Evolutionary conservation across 2,888 invertebrate species (phyloP), one percentile per base, ranked within the genome.

Genomic region (Ypsolopha scabrella): DNA sequence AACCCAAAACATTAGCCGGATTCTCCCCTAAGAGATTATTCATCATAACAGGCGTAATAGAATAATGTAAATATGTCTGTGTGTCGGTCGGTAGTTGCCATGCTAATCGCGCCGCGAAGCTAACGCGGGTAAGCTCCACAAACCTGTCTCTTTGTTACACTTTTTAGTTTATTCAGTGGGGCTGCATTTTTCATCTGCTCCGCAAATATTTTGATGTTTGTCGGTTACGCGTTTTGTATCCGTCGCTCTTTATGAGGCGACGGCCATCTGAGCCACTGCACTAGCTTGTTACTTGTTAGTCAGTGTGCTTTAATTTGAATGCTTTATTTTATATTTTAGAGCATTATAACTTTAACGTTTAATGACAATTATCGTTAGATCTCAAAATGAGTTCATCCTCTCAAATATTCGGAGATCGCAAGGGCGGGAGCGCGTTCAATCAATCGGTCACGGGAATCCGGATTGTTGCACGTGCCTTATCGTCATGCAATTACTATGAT

Each of bases 191-290:
- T 81, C 76, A 83, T 78, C 59, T 66, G 66, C 66, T 75, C 64
- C 59, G 79, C 76, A 83, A 85, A 85, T 83, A 83, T 85, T 85
- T 71, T 83, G 82, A 82, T 75, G 67, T 72, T 70, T 68, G 68
- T 72, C 71, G 67, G 67, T 65, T 68, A 58, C 56, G 57, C 60
- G 54, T 60, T 67, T 67, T 70, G 65, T 68, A 60, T 67, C 57
- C 46, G 7, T 65, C 62, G 59, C 67, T 60, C 62, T 68, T 72
- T 60, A 69, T 62, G 63, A 58, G 53, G 58, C 52, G 56, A 57
- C 59, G 59, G 54, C 57, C 72, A 70, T 66, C 64, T 67, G 70
- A 69, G 41, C 37, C 48, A 14, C 46, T 37, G 11, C 48, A 14
- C 46, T 37, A 7, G 41, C 52, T 48, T 48, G 14, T 52, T 43